Percentiles rank a stretch among this genome's conserved stretches.
These are phyloP conservation scores for Pelecanus crispus DNA, from an alignment of 2,113 vertebrate genomes.

Conservation along the genomic window DNA sequence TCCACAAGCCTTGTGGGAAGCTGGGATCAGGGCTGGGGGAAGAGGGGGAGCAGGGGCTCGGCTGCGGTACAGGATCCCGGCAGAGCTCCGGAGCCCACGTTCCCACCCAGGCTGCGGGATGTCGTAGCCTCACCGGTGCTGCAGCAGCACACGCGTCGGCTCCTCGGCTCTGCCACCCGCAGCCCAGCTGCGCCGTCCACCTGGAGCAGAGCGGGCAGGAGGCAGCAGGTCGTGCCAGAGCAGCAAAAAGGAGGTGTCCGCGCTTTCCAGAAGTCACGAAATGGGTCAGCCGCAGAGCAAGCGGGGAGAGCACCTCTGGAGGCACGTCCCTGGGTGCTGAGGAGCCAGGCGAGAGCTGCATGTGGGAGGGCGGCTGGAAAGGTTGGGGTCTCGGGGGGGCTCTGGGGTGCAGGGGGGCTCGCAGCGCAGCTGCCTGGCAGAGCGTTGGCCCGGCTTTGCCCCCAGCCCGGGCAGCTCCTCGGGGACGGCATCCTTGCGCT, in stretches of 20 bases:
- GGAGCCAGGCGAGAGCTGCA: neutral
- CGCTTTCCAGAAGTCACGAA: neutral
- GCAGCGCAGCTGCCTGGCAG: neutral
- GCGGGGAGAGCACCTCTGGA: neutral
- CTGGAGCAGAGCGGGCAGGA: neutral
- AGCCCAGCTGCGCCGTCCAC: neutral
- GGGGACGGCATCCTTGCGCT: rapidly evolving
- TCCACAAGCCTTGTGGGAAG: no score
- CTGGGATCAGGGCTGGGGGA: no score
- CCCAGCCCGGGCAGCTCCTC: neutral
- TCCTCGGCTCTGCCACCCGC: neutral
- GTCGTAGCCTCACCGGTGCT: rapidly evolving
- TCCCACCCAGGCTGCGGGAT: neutral
- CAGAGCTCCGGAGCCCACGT: neutral
- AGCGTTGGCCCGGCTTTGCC: neutral
- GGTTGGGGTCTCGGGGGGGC: no score
- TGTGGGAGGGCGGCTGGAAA: neutral
- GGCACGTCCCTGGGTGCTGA: no score
- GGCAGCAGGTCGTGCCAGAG: neutral
- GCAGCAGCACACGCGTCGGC: neutral
- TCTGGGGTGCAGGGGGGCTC: neutral
- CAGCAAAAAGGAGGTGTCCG: neutral
- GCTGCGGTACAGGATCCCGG: no score
- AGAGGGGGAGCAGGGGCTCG: no score
- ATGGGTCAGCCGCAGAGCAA: neutral